phyloP scores from a whole-genome alignment of 2,888 invertebrate species.

The Danaus chrysippus region DNA sequence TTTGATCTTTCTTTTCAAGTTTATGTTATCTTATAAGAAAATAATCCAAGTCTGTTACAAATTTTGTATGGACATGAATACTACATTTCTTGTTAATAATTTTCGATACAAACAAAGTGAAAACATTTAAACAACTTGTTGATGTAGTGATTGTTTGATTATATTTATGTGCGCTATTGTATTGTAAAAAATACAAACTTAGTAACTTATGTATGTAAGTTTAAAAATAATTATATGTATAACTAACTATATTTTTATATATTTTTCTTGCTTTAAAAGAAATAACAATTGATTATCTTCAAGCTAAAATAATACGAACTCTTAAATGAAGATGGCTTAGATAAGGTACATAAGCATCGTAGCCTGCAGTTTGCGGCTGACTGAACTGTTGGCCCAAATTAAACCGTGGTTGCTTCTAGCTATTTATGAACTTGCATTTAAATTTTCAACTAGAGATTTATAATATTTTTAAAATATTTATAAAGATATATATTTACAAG shows the following conservation, averaged over 20 bases:
- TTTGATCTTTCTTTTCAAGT: background rate
- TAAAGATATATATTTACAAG: too few relatives aligned
- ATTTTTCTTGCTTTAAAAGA: conserved; percentile 1
- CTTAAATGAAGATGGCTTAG: conserved; percentile 9
- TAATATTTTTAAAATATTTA: too few relatives aligned
- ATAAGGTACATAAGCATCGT: conserved; percentile 18
- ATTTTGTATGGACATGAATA: too few relatives aligned
- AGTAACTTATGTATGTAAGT: too few relatives aligned
- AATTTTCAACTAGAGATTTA: background rate
- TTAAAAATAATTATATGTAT: background rate
- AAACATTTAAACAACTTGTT: too few relatives aligned
- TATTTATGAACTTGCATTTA: conserved; percentile 5
- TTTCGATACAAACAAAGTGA: too few relatives aligned
- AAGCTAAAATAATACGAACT: conserved; percentile 4
- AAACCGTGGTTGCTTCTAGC: conserved; percentile 16
- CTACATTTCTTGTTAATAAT: too few relatives aligned
- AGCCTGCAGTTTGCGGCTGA: conserved; percentile 22
- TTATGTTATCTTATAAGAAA: background rate
- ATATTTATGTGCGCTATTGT: too few relatives aligned
- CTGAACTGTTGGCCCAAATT: conserved; percentile 18
- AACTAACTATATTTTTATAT: background rate
- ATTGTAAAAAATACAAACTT: too few relatives aligned
- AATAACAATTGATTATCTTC: background rate
- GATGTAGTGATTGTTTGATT: too few relatives aligned
- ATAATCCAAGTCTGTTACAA: background rate